These are phyloP conservation scores for Rhabdomys dilectus DNA, from an alignment of 2,113 vertebrate genomes.

Conservation along the genomic window DNA sequence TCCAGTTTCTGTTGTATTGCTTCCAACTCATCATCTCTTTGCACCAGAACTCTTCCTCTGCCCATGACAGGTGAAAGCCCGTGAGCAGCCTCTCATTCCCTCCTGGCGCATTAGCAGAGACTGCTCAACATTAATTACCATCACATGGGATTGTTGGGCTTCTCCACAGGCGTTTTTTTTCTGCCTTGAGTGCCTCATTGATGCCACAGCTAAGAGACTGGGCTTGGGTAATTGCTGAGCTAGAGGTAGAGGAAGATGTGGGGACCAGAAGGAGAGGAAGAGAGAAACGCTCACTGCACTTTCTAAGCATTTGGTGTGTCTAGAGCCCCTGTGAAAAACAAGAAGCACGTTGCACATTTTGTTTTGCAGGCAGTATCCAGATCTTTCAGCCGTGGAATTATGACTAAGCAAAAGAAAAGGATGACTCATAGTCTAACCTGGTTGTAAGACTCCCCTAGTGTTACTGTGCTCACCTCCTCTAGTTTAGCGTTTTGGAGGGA, in stretches of 20 bases:
- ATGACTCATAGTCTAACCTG: neutral
- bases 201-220: slow-evolving; percentile 45
- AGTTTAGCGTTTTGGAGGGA: neutral
- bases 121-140: slow-evolving; percentile 53
- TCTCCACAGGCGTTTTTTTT: slow-evolving; percentile 14
- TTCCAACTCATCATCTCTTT: slow-evolving; percentile 27
- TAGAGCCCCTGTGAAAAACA: slow-evolving; percentile 35
- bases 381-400: slow-evolving; percentile 37
- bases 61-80: slow-evolving; percentile 29
- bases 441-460: neutral
- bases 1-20: neutral
- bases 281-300: neutral
- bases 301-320: neutral
- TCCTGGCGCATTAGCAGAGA: slow-evolving; percentile 50
- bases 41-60: neutral
- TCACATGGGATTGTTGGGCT: slow-evolving; percentile 20
- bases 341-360: neutral
- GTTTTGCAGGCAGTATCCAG: neutral
- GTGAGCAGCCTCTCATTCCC: neutral
- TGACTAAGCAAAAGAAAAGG: slow-evolving; percentile 1
- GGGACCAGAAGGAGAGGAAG: neutral
- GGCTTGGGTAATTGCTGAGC: slow-evolving; percentile 41
- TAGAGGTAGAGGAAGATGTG: slow-evolving; percentile 12
- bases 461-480: neutral
- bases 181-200: slow-evolving; percentile 57